phyloP scores from a whole-genome alignment of 2,888 invertebrate species.

The Drosophila infuscata region DNA sequence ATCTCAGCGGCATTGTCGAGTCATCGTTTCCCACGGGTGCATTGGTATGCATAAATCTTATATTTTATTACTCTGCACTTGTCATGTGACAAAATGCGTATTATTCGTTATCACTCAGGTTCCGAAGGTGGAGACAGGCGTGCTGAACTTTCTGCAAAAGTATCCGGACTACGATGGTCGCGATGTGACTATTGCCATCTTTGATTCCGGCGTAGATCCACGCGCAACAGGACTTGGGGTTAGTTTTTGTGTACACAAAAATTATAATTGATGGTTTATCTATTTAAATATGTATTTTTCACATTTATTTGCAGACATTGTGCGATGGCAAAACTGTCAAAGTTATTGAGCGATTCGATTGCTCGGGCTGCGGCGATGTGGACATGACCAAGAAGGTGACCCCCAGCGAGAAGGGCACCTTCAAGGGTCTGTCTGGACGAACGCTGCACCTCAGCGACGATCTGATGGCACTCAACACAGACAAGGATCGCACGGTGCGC shows the following conservation, averaged over 20 bases:
- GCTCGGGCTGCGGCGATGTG: slow-evolving; percentile 98
- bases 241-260: slow-evolving; percentile 3
- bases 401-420: slow-evolving; percentile 89
- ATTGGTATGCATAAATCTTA: slow-evolving; percentile 86
- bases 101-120: slow-evolving; percentile 20
- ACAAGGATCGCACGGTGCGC: slow-evolving; percentile 91
- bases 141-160: slow-evolving; percentile 93
- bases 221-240: slow-evolving; percentile 97
- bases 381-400: slow-evolving; percentile 92
- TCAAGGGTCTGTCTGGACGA: slow-evolving; percentile 95
- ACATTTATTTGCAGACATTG: slow-evolving; percentile 88
- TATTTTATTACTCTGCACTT: not conserved
- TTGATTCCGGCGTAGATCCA: slow-evolving; percentile 99
- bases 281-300: not conserved
- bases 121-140: slow-evolving; percentile 98
- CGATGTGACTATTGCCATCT: slow-evolving; percentile 95
- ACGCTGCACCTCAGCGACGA: slow-evolving; percentile 88
- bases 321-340: slow-evolving; percentile 94
- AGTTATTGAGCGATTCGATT: slow-evolving; percentile 97
- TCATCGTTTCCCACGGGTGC: slow-evolving; percentile 93
- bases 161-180: slow-evolving; percentile 96
- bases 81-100: not conserved
- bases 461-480: slow-evolving; percentile 88
- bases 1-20: slow-evolving; percentile 85
- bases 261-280: not conserved